Conservation (phyloP, 2,797 vertebrate species). For the Melanotaenia parkinsoni region DNA sequence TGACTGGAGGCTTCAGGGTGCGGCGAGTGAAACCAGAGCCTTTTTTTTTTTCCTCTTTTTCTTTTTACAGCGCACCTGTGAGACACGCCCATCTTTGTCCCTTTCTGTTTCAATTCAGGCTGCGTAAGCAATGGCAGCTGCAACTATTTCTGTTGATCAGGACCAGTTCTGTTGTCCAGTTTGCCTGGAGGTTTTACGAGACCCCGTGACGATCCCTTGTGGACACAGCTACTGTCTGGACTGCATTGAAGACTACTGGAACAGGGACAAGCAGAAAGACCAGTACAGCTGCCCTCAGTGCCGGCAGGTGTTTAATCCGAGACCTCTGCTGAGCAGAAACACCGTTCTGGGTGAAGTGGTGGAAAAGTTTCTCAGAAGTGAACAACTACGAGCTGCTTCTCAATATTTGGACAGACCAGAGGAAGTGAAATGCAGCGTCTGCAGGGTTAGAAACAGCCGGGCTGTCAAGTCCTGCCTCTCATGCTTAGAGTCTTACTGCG, state of each 20-base stretch:
- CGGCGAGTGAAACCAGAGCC: slow-evolving; percentile 65
- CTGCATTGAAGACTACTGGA: slow-evolving; percentile 84
- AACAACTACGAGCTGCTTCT: neutral
- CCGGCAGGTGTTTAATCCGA: slow-evolving; percentile 73
- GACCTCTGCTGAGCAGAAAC: slow-evolving; percentile 78
- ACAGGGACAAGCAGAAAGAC: slow-evolving; percentile 65
- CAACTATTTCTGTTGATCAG: slow-evolving; percentile 80
- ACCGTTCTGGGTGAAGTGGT: slow-evolving; percentile 79
- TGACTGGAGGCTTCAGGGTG: slow-evolving; percentile 64
- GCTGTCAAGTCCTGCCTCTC: slow-evolving; percentile 88
- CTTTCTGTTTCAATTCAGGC: slow-evolving; percentile 15
- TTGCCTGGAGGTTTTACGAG: slow-evolving; percentile 78
- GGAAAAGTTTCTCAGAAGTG: slow-evolving; percentile 61
- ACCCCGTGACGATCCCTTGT: slow-evolving; percentile 83
- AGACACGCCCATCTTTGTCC: slow-evolving; percentile 44
- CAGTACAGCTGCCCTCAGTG: slow-evolving; percentile 83
- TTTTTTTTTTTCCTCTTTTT: slow-evolving; percentile 12
- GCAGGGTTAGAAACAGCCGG: slow-evolving; percentile 85
- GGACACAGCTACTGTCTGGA: slow-evolving; percentile 82
- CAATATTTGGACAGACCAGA: neutral
- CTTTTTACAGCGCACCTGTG: slow-evolving; percentile 46
- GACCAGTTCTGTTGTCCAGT: slow-evolving; percentile 82
- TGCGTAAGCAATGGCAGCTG: slow-evolving; percentile 67
- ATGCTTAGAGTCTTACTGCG: slow-evolving; percentile 89
- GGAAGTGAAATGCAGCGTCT: slow-evolving; percentile 83